Conservation (phyloP, 2,113 vertebrate genomes). For the Leptobrachium leishanense region DNA sequence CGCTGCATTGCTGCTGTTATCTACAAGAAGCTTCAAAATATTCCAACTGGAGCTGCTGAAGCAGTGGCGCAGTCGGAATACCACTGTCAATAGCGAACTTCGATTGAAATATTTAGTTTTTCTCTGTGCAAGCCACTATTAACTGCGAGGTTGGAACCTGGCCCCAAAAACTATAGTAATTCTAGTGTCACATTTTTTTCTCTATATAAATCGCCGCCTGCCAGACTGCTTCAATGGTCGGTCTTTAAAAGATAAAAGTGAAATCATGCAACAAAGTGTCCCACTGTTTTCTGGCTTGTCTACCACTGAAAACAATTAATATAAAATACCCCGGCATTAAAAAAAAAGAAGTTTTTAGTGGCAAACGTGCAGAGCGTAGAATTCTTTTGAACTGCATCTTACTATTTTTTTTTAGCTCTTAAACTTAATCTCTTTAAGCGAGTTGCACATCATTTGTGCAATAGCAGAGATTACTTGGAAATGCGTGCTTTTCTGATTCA, state of each 20-base stretch:
- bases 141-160: too few species aligned
- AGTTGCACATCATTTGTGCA: slow-evolving; percentile 45
- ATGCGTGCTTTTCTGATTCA: slow-evolving; percentile 29
- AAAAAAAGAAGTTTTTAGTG: slow-evolving; percentile 18
- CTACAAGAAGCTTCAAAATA: too few species aligned
- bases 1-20: too few species aligned
- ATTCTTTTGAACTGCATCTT: slow-evolving; percentile 51
- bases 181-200: too few species aligned
- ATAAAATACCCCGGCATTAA: slow-evolving; percentile 27
- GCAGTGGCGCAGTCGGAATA: too few species aligned
- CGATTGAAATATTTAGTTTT: too few species aligned
- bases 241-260: not conserved
- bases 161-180: too few species aligned
- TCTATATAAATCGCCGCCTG: too few species aligned
- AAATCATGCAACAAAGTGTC: not conserved
- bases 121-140: too few species aligned
- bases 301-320: slow-evolving; percentile 36
- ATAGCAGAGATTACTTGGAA: slow-evolving; percentile 40
- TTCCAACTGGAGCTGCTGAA: too few species aligned
- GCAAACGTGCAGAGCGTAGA: slow-evolving; percentile 48
- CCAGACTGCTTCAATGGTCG: too few species aligned
- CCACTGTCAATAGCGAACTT: too few species aligned
- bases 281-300: not conserved
- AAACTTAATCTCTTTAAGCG: slow-evolving; percentile 46
- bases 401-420: slow-evolving; percentile 39